Conservation (phyloP, 1,140 invertebrate genomes). For the Ceratitis capitata region DNA sequence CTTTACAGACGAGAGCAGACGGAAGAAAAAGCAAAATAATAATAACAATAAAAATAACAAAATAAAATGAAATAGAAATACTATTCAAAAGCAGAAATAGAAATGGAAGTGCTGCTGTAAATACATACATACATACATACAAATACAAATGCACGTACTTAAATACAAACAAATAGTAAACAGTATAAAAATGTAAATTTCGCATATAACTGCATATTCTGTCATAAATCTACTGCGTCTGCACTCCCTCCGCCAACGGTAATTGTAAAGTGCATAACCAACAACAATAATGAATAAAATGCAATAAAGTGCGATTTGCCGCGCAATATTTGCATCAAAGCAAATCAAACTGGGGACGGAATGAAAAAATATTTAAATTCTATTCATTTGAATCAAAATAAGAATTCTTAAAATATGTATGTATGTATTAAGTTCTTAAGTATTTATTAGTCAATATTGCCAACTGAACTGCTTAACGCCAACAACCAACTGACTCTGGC, state of each 20-base stretch:
- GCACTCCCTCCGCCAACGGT: background rate
- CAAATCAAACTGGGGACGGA: background rate
- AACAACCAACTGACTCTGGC: background rate
- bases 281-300: background rate
- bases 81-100: background rate
- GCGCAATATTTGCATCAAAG: background rate
- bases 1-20: background rate
- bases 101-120: background rate
- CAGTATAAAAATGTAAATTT: background rate
- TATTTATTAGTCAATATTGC: too few species aligned
- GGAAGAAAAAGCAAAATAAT: slow-evolving; percentile 3
- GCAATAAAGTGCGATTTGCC: background rate
- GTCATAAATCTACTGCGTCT: slow-evolving; percentile 17
- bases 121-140: background rate
- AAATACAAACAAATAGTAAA: background rate
- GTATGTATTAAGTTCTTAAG: too few species aligned
- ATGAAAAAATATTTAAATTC: too few species aligned
- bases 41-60: background rate
- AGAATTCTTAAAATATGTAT: background rate
- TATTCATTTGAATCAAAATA: too few species aligned
- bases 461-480: too few species aligned
- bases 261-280: background rate
- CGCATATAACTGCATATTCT: background rate
- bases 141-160: background rate
- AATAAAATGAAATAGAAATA: background rate